Evolutionary conservation across 2,888 invertebrate species (phyloP).

Genomic region (Chirona hameri): DNA sequence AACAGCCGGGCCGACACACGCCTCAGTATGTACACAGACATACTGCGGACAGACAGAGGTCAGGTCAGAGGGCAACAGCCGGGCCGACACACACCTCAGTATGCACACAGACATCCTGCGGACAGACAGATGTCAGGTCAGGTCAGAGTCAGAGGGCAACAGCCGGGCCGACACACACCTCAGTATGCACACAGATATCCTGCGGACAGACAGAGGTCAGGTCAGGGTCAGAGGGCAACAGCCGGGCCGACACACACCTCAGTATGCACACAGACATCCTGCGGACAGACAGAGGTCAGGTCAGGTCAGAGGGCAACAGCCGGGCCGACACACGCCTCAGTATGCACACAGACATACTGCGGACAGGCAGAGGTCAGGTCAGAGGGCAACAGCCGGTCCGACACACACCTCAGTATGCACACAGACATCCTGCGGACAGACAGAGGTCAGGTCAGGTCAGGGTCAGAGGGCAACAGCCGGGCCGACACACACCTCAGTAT

Average conservation of each 20-base stretch:
- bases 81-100: background rate
- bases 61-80: too few relatives aligned
- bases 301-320: too few relatives aligned
- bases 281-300: too few relatives aligned
- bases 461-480: background rate
- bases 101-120: background rate
- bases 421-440: background rate
- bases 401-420: background rate
- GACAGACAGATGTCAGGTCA: too few relatives aligned
- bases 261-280: background rate
- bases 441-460: too few relatives aligned
- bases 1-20: background rate
- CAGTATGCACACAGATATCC: background rate
- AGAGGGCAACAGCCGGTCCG: background rate
- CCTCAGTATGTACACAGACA: background rate
- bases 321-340: background rate
- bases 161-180: background rate
- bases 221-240: too few relatives aligned
- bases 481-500: background rate
- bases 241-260: background rate
- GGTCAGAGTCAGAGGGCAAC: too few relatives aligned
- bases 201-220: too few relatives aligned
- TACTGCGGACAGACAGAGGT: too few relatives aligned
- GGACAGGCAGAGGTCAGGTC: too few relatives aligned
- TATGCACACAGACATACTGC: background rate